Base-by-base conservation (phyloP, 2,888 invertebrate species). In the Luperina nickerlii region DNA sequence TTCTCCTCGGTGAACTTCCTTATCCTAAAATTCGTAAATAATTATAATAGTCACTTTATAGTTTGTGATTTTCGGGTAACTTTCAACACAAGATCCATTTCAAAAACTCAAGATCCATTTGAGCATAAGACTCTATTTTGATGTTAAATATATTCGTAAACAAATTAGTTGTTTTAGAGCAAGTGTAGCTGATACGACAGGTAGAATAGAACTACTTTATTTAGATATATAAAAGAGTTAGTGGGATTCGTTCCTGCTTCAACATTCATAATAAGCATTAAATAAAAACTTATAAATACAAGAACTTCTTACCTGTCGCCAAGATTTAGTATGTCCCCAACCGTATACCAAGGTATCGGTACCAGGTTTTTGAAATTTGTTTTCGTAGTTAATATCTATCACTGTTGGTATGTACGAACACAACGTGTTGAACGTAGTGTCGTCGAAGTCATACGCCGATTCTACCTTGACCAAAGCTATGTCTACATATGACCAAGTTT, bases 391-490 rank as follows among this genome's bases (percentile, higher is more conserved):
- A 0, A 94, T 79, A 1, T 71, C 8, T 54, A 94, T 92, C 0
- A 60, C 11, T 0, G 63, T 54, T 1, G 94, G 94, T 18, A 27
- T 85, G 70, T 93, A 93, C 0, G 90, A 88, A 71, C 94, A 94
- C 13, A 62, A 2, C 0, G 63, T 5, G 0, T 27, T 45, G 6
- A 57, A 20, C 0, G 54, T 5, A 1, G 9, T 0, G 57, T 91
- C 89, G 0, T 74, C 38, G 13, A 91, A 87, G n/a, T 90, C 73
- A 67, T 84, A 94, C 2, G 90, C 86, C 0, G 91, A 88, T 42
- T 95, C 94, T 4, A 94, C 94, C 84, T 92, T 90, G 0, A 89
- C 91, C 5, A 94, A 77, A 4, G 93, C 95, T 76, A 95, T 93
- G 69, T 95, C 95, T n/a, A 92, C 87, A 15, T 79, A 80, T 0